A percentile compares a stretch with the other conserved stretches of the same genome.
phyloP scores from a whole-genome alignment of 2,888 invertebrate genomes.

The Cartodere bifasciata region DNA sequence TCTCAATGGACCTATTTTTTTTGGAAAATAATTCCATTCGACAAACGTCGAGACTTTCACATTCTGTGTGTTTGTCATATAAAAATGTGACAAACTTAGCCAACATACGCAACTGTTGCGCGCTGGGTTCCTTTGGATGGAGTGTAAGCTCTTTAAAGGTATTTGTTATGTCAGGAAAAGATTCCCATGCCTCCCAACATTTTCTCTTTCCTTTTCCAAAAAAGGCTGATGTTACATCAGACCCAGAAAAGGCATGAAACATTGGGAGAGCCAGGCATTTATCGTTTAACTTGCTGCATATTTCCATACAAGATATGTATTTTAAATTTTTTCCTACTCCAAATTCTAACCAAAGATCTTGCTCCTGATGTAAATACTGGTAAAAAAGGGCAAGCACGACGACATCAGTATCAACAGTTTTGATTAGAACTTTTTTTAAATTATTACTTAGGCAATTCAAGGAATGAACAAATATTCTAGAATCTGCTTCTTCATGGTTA shows the following conservation, averaged over 20 bases:
- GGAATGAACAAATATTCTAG: background rate
- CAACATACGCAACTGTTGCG: too few species aligned
- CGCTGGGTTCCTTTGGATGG: too few species aligned
- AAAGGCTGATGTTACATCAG: background rate
- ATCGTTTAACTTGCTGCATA: too few species aligned
- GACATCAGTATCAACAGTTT: background rate
- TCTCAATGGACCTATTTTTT: background rate
- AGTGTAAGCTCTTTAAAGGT: too few species aligned
- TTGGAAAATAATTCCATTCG: background rate
- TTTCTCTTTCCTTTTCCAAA: too few species aligned
- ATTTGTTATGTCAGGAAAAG: too few species aligned
- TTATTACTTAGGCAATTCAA: background rate
- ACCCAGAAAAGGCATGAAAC: background rate
- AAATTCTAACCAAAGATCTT: background rate
- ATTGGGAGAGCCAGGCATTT: background rate
- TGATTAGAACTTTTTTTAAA: background rate
- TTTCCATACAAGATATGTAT: background rate
- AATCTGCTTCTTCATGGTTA: conserved; percentile 1
- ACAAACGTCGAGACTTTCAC: background rate
- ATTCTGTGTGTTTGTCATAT: background rate
- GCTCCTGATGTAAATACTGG: background rate
- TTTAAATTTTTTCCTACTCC: background rate
- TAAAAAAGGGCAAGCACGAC: background rate
- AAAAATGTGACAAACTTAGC: background rate
- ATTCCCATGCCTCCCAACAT: too few species aligned